Conservation (phyloP, 2,113 vertebrate genomes). For the Stigmatopora argus region DNA sequence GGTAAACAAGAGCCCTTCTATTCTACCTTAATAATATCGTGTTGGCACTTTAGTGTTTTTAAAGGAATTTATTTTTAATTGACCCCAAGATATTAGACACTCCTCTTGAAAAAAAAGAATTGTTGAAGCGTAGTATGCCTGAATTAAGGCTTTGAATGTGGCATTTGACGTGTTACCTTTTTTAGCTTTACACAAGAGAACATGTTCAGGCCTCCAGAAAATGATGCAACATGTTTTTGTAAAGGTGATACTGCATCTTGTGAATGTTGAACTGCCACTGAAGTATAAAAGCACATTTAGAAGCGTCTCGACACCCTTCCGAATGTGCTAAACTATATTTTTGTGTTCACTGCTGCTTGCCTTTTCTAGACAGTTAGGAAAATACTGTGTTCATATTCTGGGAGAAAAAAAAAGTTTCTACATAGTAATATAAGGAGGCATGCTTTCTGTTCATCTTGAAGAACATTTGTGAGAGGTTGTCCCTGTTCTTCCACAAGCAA, state of each 20-base stretch:
- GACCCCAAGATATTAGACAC: not conserved
- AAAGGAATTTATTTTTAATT: not conserved
- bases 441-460: not conserved
- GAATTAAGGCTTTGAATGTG: not conserved
- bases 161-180: slow-evolving; percentile 18
- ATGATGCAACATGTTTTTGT: not conserved
- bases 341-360: not conserved
- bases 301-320: not conserved
- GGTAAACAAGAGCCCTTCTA: not conserved
- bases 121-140: not conserved
- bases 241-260: not conserved
- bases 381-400: not conserved
- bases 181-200: not conserved
- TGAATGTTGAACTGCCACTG: slow-evolving; percentile 1
- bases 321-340: slow-evolving; percentile 1
- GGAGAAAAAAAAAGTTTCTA: too few relatives aligned
- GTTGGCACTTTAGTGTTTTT: slow-evolving; percentile 3
- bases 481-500: not conserved
- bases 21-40: not conserved
- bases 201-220: not conserved
- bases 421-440: not conserved
- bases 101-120: not conserved
- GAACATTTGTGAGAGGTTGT: not conserved
- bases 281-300: slow-evolving; percentile 1
- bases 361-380: not conserved